A percentile compares a stretch with the other conserved stretches of the same genome.
Evolutionary conservation across 2,113 vertebrate genomes (phyloP).

Genomic region (Perognathus longimembris): DNA sequence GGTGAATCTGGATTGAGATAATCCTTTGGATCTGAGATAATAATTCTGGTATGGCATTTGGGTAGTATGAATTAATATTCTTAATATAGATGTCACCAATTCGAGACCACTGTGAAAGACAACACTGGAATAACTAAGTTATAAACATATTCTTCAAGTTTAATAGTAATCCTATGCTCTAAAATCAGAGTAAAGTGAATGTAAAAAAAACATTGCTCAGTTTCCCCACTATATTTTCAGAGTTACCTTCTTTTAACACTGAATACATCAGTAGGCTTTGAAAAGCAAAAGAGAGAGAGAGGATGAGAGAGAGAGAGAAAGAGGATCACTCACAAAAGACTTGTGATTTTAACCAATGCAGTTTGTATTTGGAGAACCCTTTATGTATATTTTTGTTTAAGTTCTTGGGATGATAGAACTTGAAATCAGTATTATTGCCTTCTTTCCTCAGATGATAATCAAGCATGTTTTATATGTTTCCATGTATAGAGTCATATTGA

Average conservation of each 20-base stretch:
- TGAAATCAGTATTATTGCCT: neutral
- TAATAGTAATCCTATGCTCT: neutral
- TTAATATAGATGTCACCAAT: neutral
- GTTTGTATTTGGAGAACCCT: neutral
- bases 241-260: no score
- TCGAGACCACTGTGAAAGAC: neutral
- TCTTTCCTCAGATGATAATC: neutral
- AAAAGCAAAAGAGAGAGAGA: no score
- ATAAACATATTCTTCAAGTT: neutral
- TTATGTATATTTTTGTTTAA: constrained; percentile 14
- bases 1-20: neutral
- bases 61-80: neutral
- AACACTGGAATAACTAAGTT: neutral
- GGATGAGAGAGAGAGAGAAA: no score
- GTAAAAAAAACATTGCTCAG: no score
- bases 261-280: no score
- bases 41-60: neutral
- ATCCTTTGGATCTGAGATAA: neutral
- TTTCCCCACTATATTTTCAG: no score
- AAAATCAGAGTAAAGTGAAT: no score
- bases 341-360: neutral
- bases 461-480: neutral
- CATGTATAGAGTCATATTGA: neutral
- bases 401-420: constrained; percentile 9
- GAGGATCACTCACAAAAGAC: neutral